These are phyloP conservation scores for Hylaeus volcanicus DNA, from an alignment of 1,140 invertebrate genomes.

Conservation along the genomic window DNA sequence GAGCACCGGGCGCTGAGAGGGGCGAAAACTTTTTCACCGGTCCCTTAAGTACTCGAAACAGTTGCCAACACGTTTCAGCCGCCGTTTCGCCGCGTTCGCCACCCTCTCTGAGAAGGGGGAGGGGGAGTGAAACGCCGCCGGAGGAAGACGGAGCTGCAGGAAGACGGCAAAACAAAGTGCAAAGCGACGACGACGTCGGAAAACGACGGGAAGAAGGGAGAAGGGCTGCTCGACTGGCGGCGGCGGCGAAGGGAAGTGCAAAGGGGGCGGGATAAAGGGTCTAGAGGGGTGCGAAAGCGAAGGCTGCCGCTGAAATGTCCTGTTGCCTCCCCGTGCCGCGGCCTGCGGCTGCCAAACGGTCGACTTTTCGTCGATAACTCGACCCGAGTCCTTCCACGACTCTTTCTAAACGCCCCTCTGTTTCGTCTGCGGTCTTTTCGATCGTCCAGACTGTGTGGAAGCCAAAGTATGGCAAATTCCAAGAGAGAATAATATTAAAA, in stretches of 20 bases:
- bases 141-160: conserved; percentile 18
- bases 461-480: too few relatives aligned
- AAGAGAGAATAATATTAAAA: too few relatives aligned
- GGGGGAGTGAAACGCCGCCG: not conserved
- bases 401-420: not conserved
- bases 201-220: not conserved
- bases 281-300: conserved; percentile 7
- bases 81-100: not conserved
- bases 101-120: too few relatives aligned
- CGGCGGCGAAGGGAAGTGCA: not conserved
- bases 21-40: conserved; percentile 53
- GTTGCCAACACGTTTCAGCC: conserved; percentile 54
- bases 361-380: not conserved
- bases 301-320: conserved; percentile 13
- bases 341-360: conserved; percentile 20
- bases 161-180: conserved; percentile 35
- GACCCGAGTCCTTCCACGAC: not conserved
- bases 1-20: not conserved
- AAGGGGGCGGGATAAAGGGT: not conserved
- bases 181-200: conserved; percentile 12
- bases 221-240: not conserved
- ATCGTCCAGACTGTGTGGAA: not conserved
- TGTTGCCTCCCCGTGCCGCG: conserved; percentile 8
- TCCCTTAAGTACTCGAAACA: conserved; percentile 67
- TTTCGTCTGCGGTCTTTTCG: not conserved